A percentile compares a stretch with the other conserved stretches of the same genome.
Conservation (phyloP, 2,888 invertebrate species). For the Embidobia sp. region DNA sequence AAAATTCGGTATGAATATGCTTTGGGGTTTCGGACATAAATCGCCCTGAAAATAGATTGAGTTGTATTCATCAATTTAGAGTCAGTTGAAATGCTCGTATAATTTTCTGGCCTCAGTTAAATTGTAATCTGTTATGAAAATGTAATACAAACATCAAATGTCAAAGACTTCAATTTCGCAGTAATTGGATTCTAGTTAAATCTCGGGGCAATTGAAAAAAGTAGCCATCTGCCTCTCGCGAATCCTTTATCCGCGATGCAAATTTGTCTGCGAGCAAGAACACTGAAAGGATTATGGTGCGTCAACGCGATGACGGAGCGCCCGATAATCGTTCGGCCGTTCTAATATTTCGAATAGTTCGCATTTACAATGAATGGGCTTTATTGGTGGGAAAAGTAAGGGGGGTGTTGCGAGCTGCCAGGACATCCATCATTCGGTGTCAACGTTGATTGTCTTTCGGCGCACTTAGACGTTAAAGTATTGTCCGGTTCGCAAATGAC, state of each 20-base stretch:
- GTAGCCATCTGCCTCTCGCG: slow-evolving; percentile 30
- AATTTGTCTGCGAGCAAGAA: slow-evolving; percentile 62
- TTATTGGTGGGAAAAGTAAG: slow-evolving; percentile 79
- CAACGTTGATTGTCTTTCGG: slow-evolving; percentile 81
- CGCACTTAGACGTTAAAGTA: slow-evolving; percentile 74
- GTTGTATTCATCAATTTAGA: too few species aligned
- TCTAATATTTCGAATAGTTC: slow-evolving; percentile 81
- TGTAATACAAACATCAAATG: too few species aligned
- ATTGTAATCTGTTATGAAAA: too few species aligned
- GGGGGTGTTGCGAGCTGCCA: slow-evolving; percentile 74
- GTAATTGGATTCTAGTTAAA: too few species aligned
- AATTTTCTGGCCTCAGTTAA: too few species aligned
- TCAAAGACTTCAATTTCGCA: too few species aligned
- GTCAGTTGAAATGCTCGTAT: too few species aligned
- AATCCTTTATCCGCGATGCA: slow-evolving; percentile 34
- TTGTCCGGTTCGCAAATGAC: slow-evolving; percentile 66
- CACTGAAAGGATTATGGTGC: slow-evolving; percentile 79
- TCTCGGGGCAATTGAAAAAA: slow-evolving; percentile 29
- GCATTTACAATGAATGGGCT: slow-evolving; percentile 81
- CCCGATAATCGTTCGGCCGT: slow-evolving; percentile 77
- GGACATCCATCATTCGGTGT: slow-evolving; percentile 81
- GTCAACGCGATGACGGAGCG: slow-evolving; percentile 81
- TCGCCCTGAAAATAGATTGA: too few species aligned
- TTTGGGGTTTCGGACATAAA: too few species aligned
- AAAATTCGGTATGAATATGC: too few species aligned